Conservation (phyloP, 2,113 vertebrate species). For the human region DNA sequence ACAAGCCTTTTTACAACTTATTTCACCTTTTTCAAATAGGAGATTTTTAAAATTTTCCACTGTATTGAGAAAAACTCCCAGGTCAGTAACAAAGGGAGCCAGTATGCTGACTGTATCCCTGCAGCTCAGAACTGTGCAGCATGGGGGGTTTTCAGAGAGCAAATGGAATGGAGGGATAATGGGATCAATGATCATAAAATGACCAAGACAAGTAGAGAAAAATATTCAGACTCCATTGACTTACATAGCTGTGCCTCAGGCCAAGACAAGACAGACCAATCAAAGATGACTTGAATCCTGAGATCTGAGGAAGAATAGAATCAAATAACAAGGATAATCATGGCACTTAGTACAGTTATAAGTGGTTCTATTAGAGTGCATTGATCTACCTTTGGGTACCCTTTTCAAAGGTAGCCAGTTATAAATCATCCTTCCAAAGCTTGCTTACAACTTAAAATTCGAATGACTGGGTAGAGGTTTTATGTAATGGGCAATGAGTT, state of each 20-base stretch:
- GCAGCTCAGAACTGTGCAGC: neutral
- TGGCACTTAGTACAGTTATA: neutral
- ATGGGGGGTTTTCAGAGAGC: neutral
- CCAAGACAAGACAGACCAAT: neutral
- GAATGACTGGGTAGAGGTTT: neutral
- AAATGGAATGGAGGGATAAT: neutral
- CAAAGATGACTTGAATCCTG: neutral
- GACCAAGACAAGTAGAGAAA: slow-evolving; percentile 6
- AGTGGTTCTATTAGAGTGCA: neutral
- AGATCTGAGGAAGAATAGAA: neutral
- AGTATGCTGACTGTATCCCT: neutral
- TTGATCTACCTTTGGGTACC: neutral
- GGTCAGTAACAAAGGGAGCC: neutral
- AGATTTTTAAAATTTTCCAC: neutral
- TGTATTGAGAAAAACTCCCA: neutral
- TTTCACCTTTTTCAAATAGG: neutral
- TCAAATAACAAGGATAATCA: neutral
- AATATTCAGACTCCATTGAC: neutral
- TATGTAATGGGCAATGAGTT: neutral
- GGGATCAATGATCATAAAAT: neutral
- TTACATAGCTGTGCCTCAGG: neutral
- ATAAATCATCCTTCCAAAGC: neutral
- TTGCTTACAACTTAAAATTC: neutral
- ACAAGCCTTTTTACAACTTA: neutral
- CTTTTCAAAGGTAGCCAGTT: neutral